phyloP scores from a whole-genome alignment of 2,113 vertebrate genomes.

The Triplophysa dalaica region DNA sequence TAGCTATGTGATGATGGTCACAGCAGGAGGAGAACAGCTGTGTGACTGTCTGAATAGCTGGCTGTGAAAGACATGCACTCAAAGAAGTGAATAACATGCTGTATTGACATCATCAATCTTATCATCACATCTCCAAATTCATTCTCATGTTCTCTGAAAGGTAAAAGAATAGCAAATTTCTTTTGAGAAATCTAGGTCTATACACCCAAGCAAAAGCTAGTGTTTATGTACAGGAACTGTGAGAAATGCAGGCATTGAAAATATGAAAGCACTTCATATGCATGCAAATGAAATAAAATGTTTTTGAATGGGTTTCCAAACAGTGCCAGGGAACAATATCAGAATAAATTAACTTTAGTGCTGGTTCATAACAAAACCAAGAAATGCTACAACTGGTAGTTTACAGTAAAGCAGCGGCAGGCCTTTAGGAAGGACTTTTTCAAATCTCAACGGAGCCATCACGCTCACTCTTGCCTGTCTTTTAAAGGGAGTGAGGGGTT shows the following conservation, averaged over 20 bases:
- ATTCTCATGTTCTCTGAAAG: background rate
- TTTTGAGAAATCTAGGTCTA: background rate
- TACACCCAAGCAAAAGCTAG: background rate
- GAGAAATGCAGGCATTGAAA: background rate
- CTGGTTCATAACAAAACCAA: background rate
- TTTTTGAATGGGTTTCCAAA: background rate
- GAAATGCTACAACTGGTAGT: background rate
- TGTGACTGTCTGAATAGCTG: constrained; percentile 46
- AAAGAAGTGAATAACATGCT: background rate
- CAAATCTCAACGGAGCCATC: background rate
- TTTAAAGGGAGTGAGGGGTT: constrained; percentile 24
- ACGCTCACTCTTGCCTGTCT: background rate
- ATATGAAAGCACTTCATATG: background rate
- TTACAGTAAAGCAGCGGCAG: background rate
- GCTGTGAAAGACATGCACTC: background rate
- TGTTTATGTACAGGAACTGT: background rate
- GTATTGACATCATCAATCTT: background rate
- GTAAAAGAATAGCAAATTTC: background rate
- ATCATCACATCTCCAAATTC: background rate
- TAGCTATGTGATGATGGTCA: constrained; percentile 25
- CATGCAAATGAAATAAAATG: background rate
- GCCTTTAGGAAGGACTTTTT: background rate
- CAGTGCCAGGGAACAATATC: background rate
- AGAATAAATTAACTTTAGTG: no score
- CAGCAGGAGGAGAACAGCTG: constrained; percentile 64